Percentiles rank a stretch among this genome's conserved stretches.
These are phyloP conservation scores for Uloborus diversus DNA, from an alignment of 1,140 invertebrate species.

Conservation along the genomic window DNA sequence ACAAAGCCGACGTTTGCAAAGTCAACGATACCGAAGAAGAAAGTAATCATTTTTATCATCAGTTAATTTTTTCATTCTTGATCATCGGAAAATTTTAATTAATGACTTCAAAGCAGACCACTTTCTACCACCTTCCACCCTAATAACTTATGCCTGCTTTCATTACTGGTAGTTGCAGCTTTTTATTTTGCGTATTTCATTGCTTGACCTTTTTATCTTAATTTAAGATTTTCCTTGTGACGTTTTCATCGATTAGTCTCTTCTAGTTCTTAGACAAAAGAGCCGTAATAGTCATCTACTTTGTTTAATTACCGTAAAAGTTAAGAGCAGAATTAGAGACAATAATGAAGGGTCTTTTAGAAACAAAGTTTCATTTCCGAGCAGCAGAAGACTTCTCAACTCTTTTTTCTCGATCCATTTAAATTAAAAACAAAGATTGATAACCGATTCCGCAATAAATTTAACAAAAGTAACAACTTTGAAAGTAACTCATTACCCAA, in stretches of 20 bases:
- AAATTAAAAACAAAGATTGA: no score
- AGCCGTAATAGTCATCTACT: constrained; percentile 20
- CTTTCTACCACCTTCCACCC: neutral
- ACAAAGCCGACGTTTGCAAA: constrained; percentile 13
- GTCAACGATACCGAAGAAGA: constrained; percentile 34
- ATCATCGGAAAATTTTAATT: constrained; percentile 34
- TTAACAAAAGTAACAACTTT: no score
- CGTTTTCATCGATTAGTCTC: constrained; percentile 25
- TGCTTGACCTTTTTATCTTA: constrained; percentile 23
- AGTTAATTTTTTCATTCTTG: neutral
- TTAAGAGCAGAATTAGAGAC: neutral
- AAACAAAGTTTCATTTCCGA: neutral
- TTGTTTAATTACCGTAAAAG: constrained; percentile 21
- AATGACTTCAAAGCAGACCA: constrained; percentile 26
- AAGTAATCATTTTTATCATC: constrained; percentile 40
- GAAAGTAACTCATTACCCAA: no score
- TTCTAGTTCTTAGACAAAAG: neutral
- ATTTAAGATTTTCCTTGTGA: constrained; percentile 31
- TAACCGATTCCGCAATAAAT: no score
- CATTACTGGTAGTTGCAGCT: neutral
- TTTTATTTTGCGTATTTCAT: neutral
- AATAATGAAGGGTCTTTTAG: neutral
- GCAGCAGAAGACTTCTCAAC: no score
- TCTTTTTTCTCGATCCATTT: no score
- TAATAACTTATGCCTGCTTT: constrained; percentile 37